Conservation (phyloP, 2,888 invertebrate species). For the Timema cristinae region DNA sequence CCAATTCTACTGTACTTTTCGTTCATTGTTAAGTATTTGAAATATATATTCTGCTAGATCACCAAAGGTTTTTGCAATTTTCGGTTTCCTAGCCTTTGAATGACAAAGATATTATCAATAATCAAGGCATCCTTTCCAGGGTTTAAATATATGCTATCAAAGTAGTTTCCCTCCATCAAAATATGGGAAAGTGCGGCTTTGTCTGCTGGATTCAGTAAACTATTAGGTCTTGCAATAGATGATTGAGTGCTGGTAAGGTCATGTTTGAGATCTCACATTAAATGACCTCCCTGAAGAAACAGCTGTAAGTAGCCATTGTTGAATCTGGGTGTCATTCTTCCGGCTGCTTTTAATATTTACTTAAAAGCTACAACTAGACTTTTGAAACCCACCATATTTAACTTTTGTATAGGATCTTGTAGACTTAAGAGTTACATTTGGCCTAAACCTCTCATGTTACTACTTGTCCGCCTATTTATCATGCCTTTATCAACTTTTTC, state of each 20-base stretch:
- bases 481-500: background rate
- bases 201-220: background rate
- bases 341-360: background rate
- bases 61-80: background rate
- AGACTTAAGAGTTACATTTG: background rate
- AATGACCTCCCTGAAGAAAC: background rate
- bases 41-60: constrained; percentile 4
- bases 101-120: background rate
- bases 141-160: background rate
- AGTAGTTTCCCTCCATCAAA: constrained; percentile 2
- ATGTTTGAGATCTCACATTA: constrained; percentile 8
- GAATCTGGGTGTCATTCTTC: constrained; percentile 1
- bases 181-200: background rate
- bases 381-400: background rate
- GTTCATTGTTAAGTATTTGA: constrained; percentile 9
- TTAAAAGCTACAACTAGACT: background rate
- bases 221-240: background rate
- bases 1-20: background rate
- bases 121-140: background rate
- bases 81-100: constrained; percentile 3
- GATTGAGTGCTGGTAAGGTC: background rate
- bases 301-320: background rate
- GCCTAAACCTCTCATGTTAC: background rate
- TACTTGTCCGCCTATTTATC: background rate
- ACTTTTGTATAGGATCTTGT: background rate